A percentile compares a stretch with the other conserved stretches of the same genome.
phyloP scores from a whole-genome alignment of 1,140 invertebrate genomes.

The Drosophila chauvacae region DNA sequence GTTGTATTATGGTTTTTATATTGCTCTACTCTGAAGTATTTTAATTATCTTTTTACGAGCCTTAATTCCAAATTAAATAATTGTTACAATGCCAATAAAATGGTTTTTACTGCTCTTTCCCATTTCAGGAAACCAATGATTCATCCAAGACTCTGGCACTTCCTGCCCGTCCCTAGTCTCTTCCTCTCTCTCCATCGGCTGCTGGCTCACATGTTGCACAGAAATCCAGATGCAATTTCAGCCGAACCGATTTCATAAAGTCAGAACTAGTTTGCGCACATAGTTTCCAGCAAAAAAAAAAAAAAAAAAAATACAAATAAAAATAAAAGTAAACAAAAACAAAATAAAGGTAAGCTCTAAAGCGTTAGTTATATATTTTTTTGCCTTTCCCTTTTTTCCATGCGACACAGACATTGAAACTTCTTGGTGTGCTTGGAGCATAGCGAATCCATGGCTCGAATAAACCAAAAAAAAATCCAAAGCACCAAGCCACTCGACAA shows the following conservation, averaged over 20 bases:
- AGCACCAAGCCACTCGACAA: slow-evolving; percentile 66
- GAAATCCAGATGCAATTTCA: slow-evolving; percentile 57
- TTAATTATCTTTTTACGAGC: not conserved
- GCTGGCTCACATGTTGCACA: slow-evolving; percentile 34
- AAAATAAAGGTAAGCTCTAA: slow-evolving; percentile 35
- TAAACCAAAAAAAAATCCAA: slow-evolving; percentile 5
- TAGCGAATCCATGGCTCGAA: slow-evolving; percentile 48
- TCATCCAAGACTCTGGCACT: slow-evolving; percentile 29
- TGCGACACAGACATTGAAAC: slow-evolving; percentile 66
- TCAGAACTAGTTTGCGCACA: slow-evolving; percentile 71
- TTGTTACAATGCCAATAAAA: not conserved
- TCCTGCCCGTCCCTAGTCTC: slow-evolving; percentile 49
- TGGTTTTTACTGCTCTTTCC: slow-evolving; percentile 3
- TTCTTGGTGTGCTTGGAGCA: slow-evolving; percentile 64
- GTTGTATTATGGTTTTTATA: not conserved
- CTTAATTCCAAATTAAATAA: not conserved
- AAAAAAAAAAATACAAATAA: slow-evolving; percentile 13
- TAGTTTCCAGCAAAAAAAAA: slow-evolving; percentile 46
- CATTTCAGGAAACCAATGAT: slow-evolving; percentile 40
- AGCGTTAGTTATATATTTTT: slow-evolving; percentile 62
- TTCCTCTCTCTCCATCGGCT: not conserved
- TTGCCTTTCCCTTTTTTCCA: slow-evolving; percentile 75
- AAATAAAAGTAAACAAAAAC: slow-evolving; percentile 11
- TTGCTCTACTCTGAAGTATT: not conserved
- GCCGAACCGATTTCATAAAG: slow-evolving; percentile 46